These are phyloP conservation scores for Ophioninae sp. DNA, from an alignment of 2,888 invertebrate genomes.

Conservation along the genomic window DNA sequence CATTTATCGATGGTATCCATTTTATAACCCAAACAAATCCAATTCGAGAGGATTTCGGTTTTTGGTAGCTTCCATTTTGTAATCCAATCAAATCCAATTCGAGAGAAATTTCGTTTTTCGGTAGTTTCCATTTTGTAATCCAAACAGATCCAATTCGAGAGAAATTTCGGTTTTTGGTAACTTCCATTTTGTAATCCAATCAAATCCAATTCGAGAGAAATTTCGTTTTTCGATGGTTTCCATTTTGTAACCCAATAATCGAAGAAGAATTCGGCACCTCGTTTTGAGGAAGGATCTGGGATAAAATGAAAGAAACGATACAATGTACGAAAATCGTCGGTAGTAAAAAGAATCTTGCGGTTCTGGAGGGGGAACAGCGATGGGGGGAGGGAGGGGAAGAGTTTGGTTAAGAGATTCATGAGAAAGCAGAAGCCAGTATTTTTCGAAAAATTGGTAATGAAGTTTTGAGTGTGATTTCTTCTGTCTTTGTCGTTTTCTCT, in stretches of 20 bases:
- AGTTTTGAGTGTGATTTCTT: neutral
- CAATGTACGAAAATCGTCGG: constrained; percentile 56
- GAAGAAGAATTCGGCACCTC: neutral
- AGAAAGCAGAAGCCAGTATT: constrained; percentile 14
- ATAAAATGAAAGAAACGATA: constrained; percentile 28
- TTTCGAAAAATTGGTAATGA: constrained; percentile 31
- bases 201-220: neutral
- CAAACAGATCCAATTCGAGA: too few species aligned
- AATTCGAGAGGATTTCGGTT: too few species aligned
- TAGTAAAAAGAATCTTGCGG: constrained; percentile 51
- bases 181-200: too few species aligned
- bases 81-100: neutral
- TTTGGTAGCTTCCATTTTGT: neutral
- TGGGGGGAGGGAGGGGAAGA: constrained; percentile 19
- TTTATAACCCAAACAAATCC: neutral
- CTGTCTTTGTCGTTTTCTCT: constrained; percentile 12
- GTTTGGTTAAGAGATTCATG: constrained; percentile 22
- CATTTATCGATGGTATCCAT: neutral
- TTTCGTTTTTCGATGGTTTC: neutral
- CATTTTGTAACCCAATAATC: neutral
- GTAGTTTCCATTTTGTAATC: neutral
- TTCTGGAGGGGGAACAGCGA: constrained; percentile 63
- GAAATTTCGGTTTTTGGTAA: too few species aligned
- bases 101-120: neutral
- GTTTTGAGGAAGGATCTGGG: constrained; percentile 2